Percentiles rank a stretch among this genome's conserved stretches.
Evolutionary conservation across 1,140 invertebrate species (phyloP).

Genomic region (Tetramorium parvispinum): DNA sequence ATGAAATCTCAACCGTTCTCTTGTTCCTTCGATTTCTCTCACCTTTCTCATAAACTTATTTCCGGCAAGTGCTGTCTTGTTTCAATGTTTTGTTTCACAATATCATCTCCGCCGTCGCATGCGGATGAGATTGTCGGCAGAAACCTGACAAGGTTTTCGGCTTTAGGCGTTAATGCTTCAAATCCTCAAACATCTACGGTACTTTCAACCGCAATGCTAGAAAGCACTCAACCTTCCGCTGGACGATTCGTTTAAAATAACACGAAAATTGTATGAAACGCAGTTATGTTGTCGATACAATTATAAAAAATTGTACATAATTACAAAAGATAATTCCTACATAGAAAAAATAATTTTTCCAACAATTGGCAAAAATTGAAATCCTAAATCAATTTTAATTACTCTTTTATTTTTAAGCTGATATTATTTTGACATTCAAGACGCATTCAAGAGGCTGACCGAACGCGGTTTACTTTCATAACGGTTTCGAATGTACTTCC

Average conservation of each 20-base stretch:
- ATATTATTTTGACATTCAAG: background rate
- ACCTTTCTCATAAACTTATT: slow-evolving; percentile 37
- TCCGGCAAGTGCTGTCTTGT: slow-evolving; percentile 35
- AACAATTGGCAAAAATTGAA: background rate
- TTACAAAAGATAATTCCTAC: background rate
- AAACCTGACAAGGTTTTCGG: slow-evolving; percentile 50
- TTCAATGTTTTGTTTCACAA: slow-evolving; percentile 61
- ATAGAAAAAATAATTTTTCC: background rate
- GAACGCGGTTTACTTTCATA: slow-evolving; percentile 27
- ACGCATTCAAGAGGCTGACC: background rate
- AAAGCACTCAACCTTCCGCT: slow-evolving; percentile 8
- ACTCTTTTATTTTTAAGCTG: background rate
- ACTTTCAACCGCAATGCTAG: slow-evolving; percentile 25
- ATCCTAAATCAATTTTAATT: background rate
- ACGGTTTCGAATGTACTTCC: slow-evolving; percentile 35
- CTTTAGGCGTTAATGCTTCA: slow-evolving; percentile 44
- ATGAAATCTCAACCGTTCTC: slow-evolving; percentile 49
- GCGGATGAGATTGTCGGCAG: slow-evolving; percentile 40
- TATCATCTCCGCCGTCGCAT: slow-evolving; percentile 47
- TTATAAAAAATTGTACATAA: background rate
- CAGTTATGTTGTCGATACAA: background rate
- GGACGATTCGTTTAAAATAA: slow-evolving; percentile 22
- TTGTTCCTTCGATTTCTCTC: slow-evolving; percentile 32
- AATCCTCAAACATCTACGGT: slow-evolving; percentile 36
- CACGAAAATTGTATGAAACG: slow-evolving; percentile 6